A percentile compares a stretch with the other conserved stretches of the same genome.
These are phyloP conservation scores for Actinemys pallida DNA, from an alignment of 2,113 vertebrate species.

Conservation along the genomic window DNA sequence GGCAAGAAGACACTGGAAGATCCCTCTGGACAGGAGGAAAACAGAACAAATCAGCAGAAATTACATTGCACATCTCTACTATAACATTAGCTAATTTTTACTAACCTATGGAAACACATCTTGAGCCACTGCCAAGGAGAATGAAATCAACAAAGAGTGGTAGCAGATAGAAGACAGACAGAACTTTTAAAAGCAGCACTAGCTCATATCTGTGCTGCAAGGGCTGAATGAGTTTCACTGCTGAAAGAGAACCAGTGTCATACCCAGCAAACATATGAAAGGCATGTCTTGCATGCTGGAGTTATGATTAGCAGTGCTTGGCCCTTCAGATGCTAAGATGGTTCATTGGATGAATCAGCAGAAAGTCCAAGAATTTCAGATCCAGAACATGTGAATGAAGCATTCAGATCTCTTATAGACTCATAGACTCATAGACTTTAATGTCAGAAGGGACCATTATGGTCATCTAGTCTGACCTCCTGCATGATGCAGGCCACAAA, in stretches of 20 bases:
- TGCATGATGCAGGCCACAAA: no score
- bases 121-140: neutral
- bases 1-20: neutral
- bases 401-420: neutral
- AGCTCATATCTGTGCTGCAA: neutral
- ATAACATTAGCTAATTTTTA: neutral
- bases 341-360: neutral
- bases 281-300: neutral
- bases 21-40: neutral
- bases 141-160: neutral
- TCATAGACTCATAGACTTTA: no score
- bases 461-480: no score
- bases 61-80: neutral
- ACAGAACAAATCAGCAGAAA: neutral
- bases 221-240: neutral
- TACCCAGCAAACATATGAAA: neutral
- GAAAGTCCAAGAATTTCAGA: neutral
- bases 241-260: neutral
- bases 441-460: no score
- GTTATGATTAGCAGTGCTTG: neutral
- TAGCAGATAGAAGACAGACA: slow-evolving; percentile 17
- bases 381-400: neutral
- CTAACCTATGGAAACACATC: neutral
- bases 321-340: neutral
- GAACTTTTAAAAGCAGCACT: neutral